A percentile compares a stretch with the other conserved stretches of the same genome.
phyloP scores from a whole-genome alignment of 2,113 vertebrate genomes.

The Campylorhamphus procurvoides region DNA sequence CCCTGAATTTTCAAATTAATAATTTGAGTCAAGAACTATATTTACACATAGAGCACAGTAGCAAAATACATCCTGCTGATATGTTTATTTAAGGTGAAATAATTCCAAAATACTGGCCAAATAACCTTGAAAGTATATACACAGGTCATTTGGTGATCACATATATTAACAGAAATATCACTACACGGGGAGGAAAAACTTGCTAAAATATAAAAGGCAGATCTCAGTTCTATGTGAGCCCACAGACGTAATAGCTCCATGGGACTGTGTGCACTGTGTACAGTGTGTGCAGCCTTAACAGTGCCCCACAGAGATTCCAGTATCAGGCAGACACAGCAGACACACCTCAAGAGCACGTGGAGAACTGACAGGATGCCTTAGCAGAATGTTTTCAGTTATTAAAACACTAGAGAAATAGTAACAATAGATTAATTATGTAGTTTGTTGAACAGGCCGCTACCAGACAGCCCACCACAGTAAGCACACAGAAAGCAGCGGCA shows the following conservation, averaged over 20 bases:
- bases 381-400: not conserved
- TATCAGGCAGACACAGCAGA: not conserved
- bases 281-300: not conserved
- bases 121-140: not conserved
- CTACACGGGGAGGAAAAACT: not conserved
- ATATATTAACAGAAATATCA: not conserved
- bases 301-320: not conserved
- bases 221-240: not conserved
- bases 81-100: not conserved
- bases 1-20: not conserved
- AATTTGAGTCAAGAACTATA: not conserved
- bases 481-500: not conserved
- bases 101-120: not conserved
- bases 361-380: not conserved
- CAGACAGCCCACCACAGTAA: not conserved
- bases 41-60: not conserved
- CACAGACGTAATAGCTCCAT: not conserved
- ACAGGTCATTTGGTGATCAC: not conserved
- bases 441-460: not conserved
- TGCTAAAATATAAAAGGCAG: not conserved
- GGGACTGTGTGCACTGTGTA: too few species aligned
- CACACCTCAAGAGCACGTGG: not conserved
- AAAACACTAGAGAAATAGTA: not conserved
- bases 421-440: not conserved
- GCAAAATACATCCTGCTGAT: not conserved